phyloP scores from a whole-genome alignment of 2,888 invertebrate species.

The Troilus luridus region DNA sequence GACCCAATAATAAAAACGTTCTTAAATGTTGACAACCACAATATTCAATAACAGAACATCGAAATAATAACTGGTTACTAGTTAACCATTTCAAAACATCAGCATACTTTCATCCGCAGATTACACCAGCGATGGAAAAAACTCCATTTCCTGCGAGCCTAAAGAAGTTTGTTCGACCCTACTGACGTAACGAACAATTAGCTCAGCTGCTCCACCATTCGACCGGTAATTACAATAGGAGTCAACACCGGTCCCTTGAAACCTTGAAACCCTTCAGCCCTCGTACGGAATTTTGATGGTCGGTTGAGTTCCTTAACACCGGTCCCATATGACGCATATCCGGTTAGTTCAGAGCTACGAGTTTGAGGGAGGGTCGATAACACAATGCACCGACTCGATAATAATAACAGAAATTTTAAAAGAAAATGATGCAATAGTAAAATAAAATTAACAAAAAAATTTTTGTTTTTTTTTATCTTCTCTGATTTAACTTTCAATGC shows the following conservation, averaged over 20 bases:
- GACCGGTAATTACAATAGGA: neutral
- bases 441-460: no score
- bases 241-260: neutral
- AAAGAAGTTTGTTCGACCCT: neutral
- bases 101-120: neutral
- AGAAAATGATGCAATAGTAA: neutral
- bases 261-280: neutral
- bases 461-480: no score
- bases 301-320: constrained; percentile 1
- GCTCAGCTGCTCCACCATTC: neutral
- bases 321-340: constrained; percentile 32
- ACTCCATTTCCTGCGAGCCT: neutral
- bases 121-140: neutral
- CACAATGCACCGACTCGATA: neutral
- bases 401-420: neutral
- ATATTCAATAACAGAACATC: no score
- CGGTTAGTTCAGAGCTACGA: constrained; percentile 12
- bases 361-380: neutral
- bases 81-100: neutral
- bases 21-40: no score
- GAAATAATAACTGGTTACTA: no score
- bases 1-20: no score
- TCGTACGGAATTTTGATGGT: neutral
- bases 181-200: neutral
- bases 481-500: no score